Evolutionary conservation across 2,797 vertebrate genomes (phyloP), one percentile per base, ranked within the genome.

Genomic region (Lepus oiostolus): DNA sequence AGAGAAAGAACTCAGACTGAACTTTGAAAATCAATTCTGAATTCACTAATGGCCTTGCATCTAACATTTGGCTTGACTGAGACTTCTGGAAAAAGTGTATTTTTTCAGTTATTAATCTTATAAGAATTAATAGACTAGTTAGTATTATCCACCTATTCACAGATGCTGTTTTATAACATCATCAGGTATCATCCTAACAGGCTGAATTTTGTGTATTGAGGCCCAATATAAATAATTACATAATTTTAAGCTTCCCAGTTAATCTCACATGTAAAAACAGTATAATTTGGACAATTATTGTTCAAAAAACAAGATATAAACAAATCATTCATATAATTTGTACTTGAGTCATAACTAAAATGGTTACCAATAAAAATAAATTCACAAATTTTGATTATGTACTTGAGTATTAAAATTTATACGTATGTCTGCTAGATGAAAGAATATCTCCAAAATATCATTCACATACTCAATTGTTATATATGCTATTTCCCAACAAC

Each of bases 341-440:
- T 71, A 82, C 88, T 75, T 92, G 70, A 95, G 50, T 95, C 85
- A 88, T 80, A 47, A 93, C 16, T 84, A 85, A 65, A 89, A 88
- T 3, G 74, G 12, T 62, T 87, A 90, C 50, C 67, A 94, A 72
- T 47, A 85, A 90, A 58, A 85, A 87, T 21, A 75, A 50, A 88
- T 63, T 94, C 50, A n/a, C 60, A 35, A 82, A 85, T 85, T 93
- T 84, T 95, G 80, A 90, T 72, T 16, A 19, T 54, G 1, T 68
- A 81, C 6, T 5, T 72, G 74, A 86, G 68, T 87, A 86, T 91
- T 85, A 88, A 88, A 90, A 88, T 72, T 32, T 72, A 88, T 28
- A 80, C 8, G 60, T 68, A 60, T 88, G 80, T 86, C 80, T 83
- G 17, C 47, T 88, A 91, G 85, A 71, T 75, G 38, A 8, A 95